These are phyloP conservation scores for Patella vulgata DNA, from an alignment of 1,140 invertebrate genomes.

Conservation along the genomic window DNA sequence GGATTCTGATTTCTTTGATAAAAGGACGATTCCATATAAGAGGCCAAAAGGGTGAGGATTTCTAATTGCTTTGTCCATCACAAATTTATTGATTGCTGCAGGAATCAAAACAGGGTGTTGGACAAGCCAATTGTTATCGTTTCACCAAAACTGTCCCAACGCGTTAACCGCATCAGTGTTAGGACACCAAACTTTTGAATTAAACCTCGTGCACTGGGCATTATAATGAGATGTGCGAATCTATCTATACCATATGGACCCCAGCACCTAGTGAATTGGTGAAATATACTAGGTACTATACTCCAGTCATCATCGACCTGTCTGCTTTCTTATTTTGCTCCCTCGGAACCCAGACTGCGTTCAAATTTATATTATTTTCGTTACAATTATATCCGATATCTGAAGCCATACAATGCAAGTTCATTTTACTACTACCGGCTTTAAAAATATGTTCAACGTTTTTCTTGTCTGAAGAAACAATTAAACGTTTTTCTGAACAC, in stretches of 20 bases:
- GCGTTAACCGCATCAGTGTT: constrained; percentile 4
- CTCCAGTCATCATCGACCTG: constrained; percentile 18
- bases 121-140: constrained; percentile 11
- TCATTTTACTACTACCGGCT: no score
- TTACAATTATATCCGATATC: no score
- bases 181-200: constrained; percentile 17
- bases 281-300: neutral
- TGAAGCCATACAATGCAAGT: no score
- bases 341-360: constrained; percentile 21
- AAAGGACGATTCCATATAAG: no score
- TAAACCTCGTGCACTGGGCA: constrained; percentile 15
- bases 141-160: constrained; percentile 5
- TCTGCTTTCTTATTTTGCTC: constrained; percentile 5
- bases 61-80: constrained; percentile 5
- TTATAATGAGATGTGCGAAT: constrained; percentile 20
- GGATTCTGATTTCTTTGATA: no score
- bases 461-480: no score
- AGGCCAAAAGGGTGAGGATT: constrained; percentile 15
- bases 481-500: no score
- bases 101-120: constrained; percentile 5
- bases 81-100: constrained; percentile 7
- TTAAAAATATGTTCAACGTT: no score
- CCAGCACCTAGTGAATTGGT: constrained; percentile 3
- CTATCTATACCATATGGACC: constrained; percentile 13
- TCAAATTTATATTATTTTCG: no score